phyloP scores from a whole-genome alignment of 2,113 vertebrate genomes.

The Perca fluviatilis region DNA sequence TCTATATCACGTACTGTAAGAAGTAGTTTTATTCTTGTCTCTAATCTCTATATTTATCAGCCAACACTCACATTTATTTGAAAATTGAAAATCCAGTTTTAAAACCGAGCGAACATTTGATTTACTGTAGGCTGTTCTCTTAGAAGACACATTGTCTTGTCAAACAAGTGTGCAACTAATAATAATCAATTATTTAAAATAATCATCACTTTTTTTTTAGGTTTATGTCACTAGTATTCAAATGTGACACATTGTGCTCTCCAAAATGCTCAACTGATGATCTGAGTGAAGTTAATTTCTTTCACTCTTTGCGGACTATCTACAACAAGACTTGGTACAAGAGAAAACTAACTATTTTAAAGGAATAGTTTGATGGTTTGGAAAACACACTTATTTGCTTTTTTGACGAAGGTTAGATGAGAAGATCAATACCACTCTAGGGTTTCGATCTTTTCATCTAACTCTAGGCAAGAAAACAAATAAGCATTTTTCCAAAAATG shows the following conservation, averaged over 20 bases:
- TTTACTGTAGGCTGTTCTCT: not conserved
- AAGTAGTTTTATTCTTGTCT: not conserved
- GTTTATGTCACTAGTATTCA: not conserved
- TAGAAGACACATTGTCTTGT: not conserved
- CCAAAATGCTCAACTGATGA: not conserved
- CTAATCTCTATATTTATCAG: slow-evolving; percentile 6
- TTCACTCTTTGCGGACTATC: not conserved
- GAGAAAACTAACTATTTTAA: not conserved
- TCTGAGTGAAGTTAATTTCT: not conserved
- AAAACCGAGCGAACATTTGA: not conserved
- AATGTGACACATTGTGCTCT: not conserved
- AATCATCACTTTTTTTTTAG: not conserved
- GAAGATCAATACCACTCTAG: not conserved
- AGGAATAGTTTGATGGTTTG: no score
- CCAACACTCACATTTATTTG: slow-evolving; percentile 9
- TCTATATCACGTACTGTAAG: not conserved
- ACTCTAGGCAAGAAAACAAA: not conserved
- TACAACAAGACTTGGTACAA: not conserved
- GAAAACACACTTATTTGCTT: no score
- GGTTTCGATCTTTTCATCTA: not conserved
- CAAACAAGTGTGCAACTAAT: not conserved
- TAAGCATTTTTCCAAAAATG: no score
- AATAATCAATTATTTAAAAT: not conserved
- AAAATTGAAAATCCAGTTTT: not conserved
- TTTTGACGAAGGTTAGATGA: not conserved